Base-by-base conservation (phyloP, 1,140 invertebrate genomes). In the Dufourea novaeangliae region DNA sequence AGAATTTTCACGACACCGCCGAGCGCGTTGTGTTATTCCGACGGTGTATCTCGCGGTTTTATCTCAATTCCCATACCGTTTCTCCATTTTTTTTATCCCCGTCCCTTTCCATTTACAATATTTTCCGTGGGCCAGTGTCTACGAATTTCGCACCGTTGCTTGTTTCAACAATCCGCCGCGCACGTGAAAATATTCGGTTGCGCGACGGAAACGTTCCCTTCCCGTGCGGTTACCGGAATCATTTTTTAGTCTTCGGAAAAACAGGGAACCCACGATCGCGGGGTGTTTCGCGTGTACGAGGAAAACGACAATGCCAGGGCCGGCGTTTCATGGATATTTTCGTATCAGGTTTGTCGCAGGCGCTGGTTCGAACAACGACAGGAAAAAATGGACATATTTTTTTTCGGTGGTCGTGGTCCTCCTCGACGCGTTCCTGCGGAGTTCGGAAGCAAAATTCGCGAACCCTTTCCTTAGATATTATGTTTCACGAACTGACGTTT, bases 61-160 rank as follows among this genome's bases (percentile, higher is more conserved):
- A 69, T 76, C 64, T 59, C 64, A 59, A 78, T 73, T 78, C 56
- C 29, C 69, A 44, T 29, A 7, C 44, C 22, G 27, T 14, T 44
- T 17, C 34, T 20, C 22, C 41, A 29, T 32, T 22, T 46, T 59
- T 59, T 20, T 39, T 14, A 17, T 46, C 59, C 52, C 50, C 69
- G 25, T 25, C 34, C 6, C 4, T 34, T 44, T 44, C 50, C 57
- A 59, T 78, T 78, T 76, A 69, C 73, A 69, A 69, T 76, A 76
- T 73, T 78, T 66, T 71, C 34, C 27, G 25, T 62, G 34, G 14
- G 25, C 14, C n/a, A n/a, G 1, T 11, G 32, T 20, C 22, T 2
- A 1, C 34, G 14, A 57, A 27, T 10, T n/a, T 34, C 37, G 20
- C 44, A 1, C 12, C 32, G 27, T 39, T 70, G 67, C 70, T 71